These are phyloP conservation scores for Ooceraea biroi DNA, from an alignment of 1,140 invertebrate genomes.

Conservation along the genomic window DNA sequence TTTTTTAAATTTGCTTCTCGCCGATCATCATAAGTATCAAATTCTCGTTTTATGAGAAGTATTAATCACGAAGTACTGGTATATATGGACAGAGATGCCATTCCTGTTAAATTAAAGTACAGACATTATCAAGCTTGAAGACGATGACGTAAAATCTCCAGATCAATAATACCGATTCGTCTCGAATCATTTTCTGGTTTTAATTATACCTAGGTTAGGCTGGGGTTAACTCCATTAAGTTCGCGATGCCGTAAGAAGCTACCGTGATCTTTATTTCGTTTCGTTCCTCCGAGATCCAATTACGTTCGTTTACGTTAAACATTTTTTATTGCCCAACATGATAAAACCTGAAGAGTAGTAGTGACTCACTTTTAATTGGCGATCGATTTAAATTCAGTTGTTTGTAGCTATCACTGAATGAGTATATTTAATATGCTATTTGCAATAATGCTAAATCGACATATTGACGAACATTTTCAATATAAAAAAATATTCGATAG, in stretches of 20 bases:
- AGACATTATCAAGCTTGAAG: not conserved
- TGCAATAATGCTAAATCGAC: too few relatives aligned
- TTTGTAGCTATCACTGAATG: not conserved
- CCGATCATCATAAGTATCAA: not conserved
- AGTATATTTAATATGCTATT: too few relatives aligned
- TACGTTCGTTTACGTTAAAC: slow-evolving; percentile 75
- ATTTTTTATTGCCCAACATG: slow-evolving; percentile 58
- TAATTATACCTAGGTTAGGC: slow-evolving; percentile 81
- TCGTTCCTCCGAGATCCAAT: slow-evolving; percentile 75
- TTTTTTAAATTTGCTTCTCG: not conserved
- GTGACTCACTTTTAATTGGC: not conserved
- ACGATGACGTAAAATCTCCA: slow-evolving; percentile 62
- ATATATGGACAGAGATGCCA: not conserved
- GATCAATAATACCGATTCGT: slow-evolving; percentile 79
- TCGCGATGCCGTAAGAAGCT: slow-evolving; percentile 66
- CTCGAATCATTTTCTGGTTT: slow-evolving; percentile 79
- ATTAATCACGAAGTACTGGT: slow-evolving; percentile 6
- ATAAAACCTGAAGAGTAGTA: not conserved
- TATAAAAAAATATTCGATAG: too few relatives aligned
- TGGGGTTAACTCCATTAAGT: slow-evolving; percentile 81
- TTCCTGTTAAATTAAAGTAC: slow-evolving; percentile 36
- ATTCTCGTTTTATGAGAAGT: not conserved
- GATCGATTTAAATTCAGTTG: not conserved
- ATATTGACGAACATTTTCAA: too few relatives aligned
- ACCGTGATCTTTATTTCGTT: slow-evolving; percentile 73